phyloP scores from a whole-genome alignment of 2,113 vertebrate species.

The Cyanistes caeruleus region DNA sequence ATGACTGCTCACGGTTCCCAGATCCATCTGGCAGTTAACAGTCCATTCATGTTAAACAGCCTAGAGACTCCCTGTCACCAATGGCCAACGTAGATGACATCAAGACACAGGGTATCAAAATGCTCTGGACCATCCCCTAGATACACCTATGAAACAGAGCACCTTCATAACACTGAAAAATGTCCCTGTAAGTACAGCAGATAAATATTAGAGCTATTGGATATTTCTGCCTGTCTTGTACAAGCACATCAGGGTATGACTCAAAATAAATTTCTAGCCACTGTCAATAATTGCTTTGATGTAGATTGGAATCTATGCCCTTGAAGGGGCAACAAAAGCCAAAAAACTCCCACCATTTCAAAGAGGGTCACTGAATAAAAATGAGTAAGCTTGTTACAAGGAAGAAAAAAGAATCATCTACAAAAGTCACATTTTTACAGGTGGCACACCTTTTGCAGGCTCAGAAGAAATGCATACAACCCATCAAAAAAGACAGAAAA shows the following conservation, averaged over 20 bases:
- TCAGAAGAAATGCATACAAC: slow-evolving; percentile 15
- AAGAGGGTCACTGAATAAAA: slow-evolving; percentile 53
- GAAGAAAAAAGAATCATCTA: background rate
- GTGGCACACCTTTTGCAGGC: background rate
- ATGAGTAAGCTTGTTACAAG: slow-evolving; percentile 27
- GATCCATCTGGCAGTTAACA: background rate
- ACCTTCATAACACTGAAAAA: background rate
- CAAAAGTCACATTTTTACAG: background rate
- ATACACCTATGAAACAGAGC: background rate
- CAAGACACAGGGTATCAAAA: background rate
- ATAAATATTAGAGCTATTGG: background rate
- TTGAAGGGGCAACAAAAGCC: slow-evolving; percentile 15
- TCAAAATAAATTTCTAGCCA: background rate
- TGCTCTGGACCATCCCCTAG: background rate
- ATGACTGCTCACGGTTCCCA: background rate
- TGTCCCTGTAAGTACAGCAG: background rate
- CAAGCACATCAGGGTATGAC: background rate
- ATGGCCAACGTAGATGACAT: background rate
- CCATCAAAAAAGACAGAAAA: background rate
- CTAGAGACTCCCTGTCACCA: background rate
- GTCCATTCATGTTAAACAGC: background rate
- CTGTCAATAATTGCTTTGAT: slow-evolving; percentile 33
- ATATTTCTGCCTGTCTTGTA: background rate
- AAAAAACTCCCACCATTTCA: background rate
- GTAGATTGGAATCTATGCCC: background rate